These are phyloP conservation scores for Anoura caudifer DNA, from an alignment of 2,113 vertebrate species.

Conservation along the genomic window DNA sequence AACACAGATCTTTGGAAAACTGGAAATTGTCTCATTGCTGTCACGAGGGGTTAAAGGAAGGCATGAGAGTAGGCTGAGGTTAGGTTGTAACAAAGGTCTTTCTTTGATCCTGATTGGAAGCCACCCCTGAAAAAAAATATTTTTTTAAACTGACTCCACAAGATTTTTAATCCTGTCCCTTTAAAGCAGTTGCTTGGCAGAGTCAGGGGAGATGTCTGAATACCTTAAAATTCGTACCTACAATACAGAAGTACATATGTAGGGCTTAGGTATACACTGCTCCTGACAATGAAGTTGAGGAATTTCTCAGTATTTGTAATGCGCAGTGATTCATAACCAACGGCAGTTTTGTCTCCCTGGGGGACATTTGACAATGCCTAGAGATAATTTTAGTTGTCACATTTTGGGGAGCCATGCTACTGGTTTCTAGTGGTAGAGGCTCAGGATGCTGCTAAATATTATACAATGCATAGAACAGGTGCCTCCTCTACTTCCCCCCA, in stretches of 20 bases:
- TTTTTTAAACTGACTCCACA: background rate
- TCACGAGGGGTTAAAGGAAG: background rate
- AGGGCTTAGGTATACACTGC: background rate
- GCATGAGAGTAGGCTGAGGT: background rate
- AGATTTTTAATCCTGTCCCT: background rate
- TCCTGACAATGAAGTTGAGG: background rate
- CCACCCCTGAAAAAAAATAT: background rate
- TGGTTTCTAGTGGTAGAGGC: background rate
- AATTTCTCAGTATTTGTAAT: background rate
- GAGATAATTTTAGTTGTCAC: background rate
- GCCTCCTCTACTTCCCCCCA: background rate
- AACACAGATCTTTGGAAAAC: background rate
- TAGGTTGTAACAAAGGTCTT: background rate
- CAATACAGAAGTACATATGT: background rate
- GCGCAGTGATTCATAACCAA: background rate
- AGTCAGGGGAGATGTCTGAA: background rate
- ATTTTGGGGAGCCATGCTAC: background rate
- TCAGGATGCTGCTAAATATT: background rate
- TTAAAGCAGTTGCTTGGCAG: background rate
- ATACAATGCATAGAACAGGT: background rate
- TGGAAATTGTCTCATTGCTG: background rate
- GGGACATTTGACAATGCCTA: background rate
- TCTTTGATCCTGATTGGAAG: background rate
- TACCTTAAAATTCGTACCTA: background rate
- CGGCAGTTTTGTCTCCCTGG: background rate